Percentiles rank a stretch among this genome's conserved stretches.
Conservation (phyloP, 2,888 invertebrate species). For the Tenthredo distinguenda region DNA sequence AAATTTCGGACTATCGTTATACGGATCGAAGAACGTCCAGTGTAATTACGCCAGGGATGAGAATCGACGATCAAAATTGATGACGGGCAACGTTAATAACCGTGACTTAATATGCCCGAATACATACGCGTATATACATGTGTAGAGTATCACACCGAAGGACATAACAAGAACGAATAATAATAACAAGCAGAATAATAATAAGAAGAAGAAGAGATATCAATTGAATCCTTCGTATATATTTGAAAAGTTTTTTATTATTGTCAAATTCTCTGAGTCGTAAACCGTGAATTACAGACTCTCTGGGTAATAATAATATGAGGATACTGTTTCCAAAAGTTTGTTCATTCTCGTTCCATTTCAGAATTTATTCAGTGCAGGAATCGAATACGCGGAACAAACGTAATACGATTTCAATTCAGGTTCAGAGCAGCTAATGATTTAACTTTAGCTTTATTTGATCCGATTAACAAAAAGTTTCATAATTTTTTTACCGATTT, state of each 20-base stretch:
- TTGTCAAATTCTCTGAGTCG: not conserved
- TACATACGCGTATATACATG: not conserved
- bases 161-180: too few species aligned
- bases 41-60: not conserved
- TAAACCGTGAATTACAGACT: not conserved
- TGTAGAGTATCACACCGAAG: not conserved
- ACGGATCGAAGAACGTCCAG: not conserved
- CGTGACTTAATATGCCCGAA: not conserved
- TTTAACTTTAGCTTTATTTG: not conserved
- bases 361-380: not conserved
- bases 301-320: not conserved
- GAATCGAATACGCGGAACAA: not conserved
- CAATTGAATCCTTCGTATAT: not conserved
- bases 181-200: too few species aligned
- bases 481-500: not conserved
- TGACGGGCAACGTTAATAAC: not conserved
- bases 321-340: not conserved
- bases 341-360: constrained; percentile 3
- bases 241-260: not conserved
- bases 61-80: not conserved
- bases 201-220: not conserved
- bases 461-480: not conserved
- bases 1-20: constrained; percentile 15
- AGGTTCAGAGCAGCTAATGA: not conserved
- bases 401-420: not conserved